These are phyloP conservation scores for Scalopus aquaticus DNA, from an alignment of 2,113 vertebrate species.

Conservation along the genomic window DNA sequence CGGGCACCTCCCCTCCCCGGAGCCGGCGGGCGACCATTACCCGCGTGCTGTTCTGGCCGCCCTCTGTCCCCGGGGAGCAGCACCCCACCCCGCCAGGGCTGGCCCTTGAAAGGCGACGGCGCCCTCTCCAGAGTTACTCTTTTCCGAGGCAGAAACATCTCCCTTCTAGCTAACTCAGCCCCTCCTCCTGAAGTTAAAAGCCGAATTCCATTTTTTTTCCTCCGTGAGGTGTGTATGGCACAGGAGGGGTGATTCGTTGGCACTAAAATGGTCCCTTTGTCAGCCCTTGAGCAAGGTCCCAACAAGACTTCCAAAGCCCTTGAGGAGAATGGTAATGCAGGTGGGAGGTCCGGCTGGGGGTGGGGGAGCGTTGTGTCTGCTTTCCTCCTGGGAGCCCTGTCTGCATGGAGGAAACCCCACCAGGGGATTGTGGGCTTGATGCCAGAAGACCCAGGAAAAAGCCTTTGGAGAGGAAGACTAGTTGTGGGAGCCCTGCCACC, in stretches of 20 bases:
- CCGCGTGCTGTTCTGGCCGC: not conserved
- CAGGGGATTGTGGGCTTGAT: not conserved
- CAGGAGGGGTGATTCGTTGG: not conserved
- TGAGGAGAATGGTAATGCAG: not conserved
- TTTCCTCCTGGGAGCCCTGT: not conserved
- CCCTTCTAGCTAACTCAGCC: not conserved
- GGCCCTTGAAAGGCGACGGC: not conserved
- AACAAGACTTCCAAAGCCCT: not conserved
- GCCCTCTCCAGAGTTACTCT: rapidly evolving
- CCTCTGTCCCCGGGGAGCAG: not conserved
- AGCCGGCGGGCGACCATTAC: not conserved
- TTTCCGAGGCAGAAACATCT: not conserved
- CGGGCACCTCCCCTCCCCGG: not conserved
- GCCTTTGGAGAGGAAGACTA: not conserved
- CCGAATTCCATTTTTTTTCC: not conserved
- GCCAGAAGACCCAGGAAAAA: not conserved
- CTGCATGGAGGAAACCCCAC: not conserved
- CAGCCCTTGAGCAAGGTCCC: constrained; percentile 5
- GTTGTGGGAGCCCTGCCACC: not conserved
- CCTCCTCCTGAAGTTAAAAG: not conserved
- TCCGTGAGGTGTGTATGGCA: not conserved
- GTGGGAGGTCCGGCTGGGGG: not conserved
- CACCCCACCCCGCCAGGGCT: not conserved
- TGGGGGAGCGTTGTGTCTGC: not conserved
- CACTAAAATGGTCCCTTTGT: not conserved